Percentiles rank a stretch among this genome's conserved stretches.
These are phyloP conservation scores for Asobara japonica DNA, from an alignment of 1,140 invertebrate genomes.

Conservation along the genomic window DNA sequence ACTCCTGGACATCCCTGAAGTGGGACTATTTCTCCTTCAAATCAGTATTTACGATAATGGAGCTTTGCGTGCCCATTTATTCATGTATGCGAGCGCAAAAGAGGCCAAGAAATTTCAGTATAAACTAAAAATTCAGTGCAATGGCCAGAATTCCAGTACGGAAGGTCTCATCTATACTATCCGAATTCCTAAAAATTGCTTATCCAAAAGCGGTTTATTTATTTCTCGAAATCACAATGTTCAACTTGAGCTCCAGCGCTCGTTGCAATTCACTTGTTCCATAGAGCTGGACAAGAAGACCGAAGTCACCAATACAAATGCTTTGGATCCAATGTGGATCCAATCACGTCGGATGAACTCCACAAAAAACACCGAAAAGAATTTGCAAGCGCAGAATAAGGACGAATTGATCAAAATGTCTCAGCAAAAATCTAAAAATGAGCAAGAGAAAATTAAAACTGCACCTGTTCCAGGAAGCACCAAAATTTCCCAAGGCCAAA, in stretches of 20 bases:
- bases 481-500: no score
- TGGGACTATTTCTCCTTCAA: background rate
- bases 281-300: background rate
- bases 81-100: background rate
- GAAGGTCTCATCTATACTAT: background rate
- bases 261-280: background rate
- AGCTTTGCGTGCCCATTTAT: background rate
- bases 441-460: no score
- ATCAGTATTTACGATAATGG: background rate
- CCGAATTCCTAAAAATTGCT: background rate
- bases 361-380: no score
- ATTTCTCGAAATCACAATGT: background rate
- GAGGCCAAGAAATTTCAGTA: background rate
- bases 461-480: no score
- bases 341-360: background rate
- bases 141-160: background rate
- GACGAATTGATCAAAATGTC: no score
- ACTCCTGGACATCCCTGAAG: background rate
- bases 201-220: background rate
- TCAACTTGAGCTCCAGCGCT: background rate
- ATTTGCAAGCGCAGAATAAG: no score
- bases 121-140: background rate
- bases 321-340: background rate
- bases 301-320: background rate
- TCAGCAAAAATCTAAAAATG: no score